Conservation (phyloP, 2,113 vertebrate genomes). For the Phalacrocorax carbo region DNA sequence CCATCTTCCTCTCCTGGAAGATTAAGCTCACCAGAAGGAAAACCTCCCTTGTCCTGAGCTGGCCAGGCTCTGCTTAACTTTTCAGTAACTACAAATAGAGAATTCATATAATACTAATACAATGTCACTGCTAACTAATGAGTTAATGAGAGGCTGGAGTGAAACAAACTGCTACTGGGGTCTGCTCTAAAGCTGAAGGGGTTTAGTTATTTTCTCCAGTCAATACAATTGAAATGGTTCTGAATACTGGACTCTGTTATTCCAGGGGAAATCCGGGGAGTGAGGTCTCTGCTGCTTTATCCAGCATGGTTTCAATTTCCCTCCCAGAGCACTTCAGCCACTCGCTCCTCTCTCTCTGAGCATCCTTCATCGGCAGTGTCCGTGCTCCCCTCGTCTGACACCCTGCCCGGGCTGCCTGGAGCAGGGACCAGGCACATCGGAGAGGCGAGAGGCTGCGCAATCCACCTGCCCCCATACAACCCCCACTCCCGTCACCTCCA, state of each 20-base stretch:
- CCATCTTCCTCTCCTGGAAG: neutral
- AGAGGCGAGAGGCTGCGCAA: no score
- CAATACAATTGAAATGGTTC: neutral
- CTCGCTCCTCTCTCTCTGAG: neutral
- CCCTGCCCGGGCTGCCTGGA: neutral
- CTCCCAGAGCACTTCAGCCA: no score
- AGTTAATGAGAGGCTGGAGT: neutral
- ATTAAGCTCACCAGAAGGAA: neutral
- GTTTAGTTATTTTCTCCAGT: neutral
- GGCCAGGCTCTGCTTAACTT: neutral
- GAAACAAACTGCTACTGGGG: neutral
- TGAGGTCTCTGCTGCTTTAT: neutral
- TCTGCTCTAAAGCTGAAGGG: neutral
- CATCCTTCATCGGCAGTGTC: neutral
- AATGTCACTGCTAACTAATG: neutral
- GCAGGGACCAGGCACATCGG: rapidly evolving
- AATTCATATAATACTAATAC: rapidly evolving
- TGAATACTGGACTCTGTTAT: neutral
- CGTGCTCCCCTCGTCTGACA: rapidly evolving
- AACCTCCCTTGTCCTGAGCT: neutral
- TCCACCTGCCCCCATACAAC: neutral
- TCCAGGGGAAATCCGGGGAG: neutral
- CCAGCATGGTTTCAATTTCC: neutral
- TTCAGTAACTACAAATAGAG: neutral
- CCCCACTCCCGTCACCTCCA: rapidly evolving